Percentiles rank a stretch among this genome's conserved stretches.
Conservation (phyloP, 2,113 vertebrate species). For the Barbus barbus region DNA sequence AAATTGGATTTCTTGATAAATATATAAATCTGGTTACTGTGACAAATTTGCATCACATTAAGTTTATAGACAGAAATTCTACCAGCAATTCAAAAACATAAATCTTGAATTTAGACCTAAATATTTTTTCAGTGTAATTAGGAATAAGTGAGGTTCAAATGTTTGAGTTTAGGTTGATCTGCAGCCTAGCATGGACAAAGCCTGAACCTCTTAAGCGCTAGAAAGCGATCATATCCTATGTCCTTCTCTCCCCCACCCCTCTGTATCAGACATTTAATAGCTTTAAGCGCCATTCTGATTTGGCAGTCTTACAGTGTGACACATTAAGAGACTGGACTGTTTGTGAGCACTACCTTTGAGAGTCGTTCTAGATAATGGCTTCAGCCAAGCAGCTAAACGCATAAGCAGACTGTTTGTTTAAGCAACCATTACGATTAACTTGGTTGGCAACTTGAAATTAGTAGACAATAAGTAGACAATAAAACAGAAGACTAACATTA, state of each 20-base stretch:
- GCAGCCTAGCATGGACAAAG: neutral
- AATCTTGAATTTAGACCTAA: too few species aligned
- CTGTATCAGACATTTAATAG: constrained; percentile 68
- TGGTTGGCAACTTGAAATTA: neutral
- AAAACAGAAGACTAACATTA: neutral
- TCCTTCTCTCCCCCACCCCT: constrained; percentile 59
- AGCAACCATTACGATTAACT: constrained; percentile 6
- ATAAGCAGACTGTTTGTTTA: neutral
- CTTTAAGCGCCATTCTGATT: constrained; percentile 73
- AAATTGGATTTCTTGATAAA: too few species aligned
- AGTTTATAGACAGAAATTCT: neutral
- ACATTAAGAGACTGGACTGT: too few species aligned
- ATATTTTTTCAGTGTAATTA: neutral
- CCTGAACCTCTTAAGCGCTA: too few species aligned
- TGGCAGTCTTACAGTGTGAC: constrained; percentile 65
- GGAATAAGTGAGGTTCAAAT: neutral
- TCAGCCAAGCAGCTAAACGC: neutral
- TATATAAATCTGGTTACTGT: too few species aligned
- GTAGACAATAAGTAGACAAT: neutral
- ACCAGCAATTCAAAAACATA: neutral
- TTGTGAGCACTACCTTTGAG: constrained; percentile 25
- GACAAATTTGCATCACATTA: too few species aligned
- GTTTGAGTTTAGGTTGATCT: neutral
- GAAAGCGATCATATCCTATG: too few species aligned
- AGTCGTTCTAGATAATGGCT: neutral